Base-by-base conservation (phyloP, 2,797 vertebrate genomes). In the Urocyon cinereoargenteus region DNA sequence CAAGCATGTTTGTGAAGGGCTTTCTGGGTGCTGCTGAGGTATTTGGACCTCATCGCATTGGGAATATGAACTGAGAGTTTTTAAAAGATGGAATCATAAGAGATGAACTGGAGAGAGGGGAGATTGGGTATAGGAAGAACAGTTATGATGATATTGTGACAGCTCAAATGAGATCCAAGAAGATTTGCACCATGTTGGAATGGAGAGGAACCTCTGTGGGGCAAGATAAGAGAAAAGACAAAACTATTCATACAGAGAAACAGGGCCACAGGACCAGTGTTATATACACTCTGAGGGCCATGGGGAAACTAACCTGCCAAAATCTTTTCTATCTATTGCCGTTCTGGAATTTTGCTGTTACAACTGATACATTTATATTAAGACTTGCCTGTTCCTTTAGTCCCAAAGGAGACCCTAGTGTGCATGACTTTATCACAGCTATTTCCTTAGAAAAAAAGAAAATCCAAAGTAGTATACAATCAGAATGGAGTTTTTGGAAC, bases 291-390 rank as follows among this genome's bases (percentile, higher is more conserved):
- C 6, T 40, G 34, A 82, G 73, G 31, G 15, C 45, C 31, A 51
- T 1, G 22, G 18, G 22, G 34, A 94, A 26, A 13, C 19, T n/a
- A 68, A 34, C 10, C 28, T 93, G 21, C 24, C 49, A 7, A 45
- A 61, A 64, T 70, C 10, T 96, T 40, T 79, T 78, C 45, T 57
- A 64, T 64, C 34, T 79, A 31, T 45, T 84, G 34, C 62, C 49
- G 66, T 89, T 91, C 68, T 84, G 81, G 70, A 94, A 68, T 75
- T 96, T 61, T 84, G 45, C 68, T 24, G 26, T 82, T 66, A 61
- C 1, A 16, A 4, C 77, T 81, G 28, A 22, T 75, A 79, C 10
- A 82, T 62, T 90, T 89, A 4, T 57, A 40, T 73, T 89, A 86
- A 93, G 53, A 90, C 15, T 75, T 86, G 1, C 3, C 4, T 95